Conservation (phyloP, 2,888 invertebrate species). For the Microdon myrmicae region DNA sequence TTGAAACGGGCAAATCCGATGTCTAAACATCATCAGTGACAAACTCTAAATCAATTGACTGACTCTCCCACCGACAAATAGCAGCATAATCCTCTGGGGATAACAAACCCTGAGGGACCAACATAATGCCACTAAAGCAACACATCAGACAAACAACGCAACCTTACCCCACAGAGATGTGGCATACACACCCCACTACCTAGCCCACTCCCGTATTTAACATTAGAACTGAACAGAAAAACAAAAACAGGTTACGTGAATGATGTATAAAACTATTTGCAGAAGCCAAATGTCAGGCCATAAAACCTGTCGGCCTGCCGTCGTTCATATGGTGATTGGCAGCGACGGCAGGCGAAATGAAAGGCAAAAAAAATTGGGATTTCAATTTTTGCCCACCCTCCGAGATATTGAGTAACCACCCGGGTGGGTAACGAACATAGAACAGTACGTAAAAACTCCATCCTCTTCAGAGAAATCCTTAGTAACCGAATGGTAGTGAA, state of each 20-base stretch:
- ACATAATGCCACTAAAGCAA: conserved; percentile 25
- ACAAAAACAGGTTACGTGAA: conserved; percentile 30
- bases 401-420: conserved; percentile 14
- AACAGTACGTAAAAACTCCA: conserved; percentile 15
- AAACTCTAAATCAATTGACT: conserved; percentile 32
- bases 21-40: conserved; percentile 44
- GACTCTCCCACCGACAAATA: conserved; percentile 35
- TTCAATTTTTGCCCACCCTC: conserved; percentile 36
- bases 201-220: conserved; percentile 9
- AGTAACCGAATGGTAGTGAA: conserved; percentile 38
- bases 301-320: conserved; percentile 50
- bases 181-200: conserved; percentile 21
- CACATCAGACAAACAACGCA: conserved; percentile 43
- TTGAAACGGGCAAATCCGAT: conserved; percentile 30
- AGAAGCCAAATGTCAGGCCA: conserved; percentile 43
- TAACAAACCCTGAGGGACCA: conserved; percentile 26
- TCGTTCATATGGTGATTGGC: conserved; percentile 50
- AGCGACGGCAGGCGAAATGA: conserved; percentile 13
- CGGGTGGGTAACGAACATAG: conserved; percentile 4
- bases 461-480: conserved; percentile 35
- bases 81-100: conserved; percentile 37
- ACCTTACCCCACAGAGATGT: conserved; percentile 39
- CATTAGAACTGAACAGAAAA: conserved; percentile 1
- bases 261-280: conserved; percentile 51
- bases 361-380: conserved; percentile 25